A percentile compares a stretch with the other conserved stretches of the same genome.
Conservation (phyloP, 2,113 vertebrate species). For the Melanerpes aurifrons region DNA sequence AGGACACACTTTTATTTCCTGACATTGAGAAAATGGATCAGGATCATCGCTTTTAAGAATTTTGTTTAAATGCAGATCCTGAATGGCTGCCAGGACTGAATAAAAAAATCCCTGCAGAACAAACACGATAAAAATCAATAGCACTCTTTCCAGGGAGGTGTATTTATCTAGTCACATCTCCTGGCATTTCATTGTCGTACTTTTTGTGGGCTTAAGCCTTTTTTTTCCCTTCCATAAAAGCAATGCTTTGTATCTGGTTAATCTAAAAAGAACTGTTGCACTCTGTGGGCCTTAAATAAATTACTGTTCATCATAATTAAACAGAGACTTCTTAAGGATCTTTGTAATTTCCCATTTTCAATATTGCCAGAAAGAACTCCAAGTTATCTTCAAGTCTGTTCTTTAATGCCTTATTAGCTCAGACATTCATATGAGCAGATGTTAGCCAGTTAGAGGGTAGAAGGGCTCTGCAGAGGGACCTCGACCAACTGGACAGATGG, state of each 20-base stretch:
- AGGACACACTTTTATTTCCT: conserved; percentile 23
- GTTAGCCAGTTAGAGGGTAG: too few relatives aligned
- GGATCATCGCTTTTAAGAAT: conserved; percentile 31
- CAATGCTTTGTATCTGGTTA: fast-evolving
- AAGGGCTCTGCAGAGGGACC: too few relatives aligned
- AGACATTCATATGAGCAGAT: too few relatives aligned
- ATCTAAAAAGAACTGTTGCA: not conserved
- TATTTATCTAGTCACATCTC: conserved; percentile 40
- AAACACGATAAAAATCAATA: conserved; percentile 60
- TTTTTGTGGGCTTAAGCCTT: conserved; percentile 4
- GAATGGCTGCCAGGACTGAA: conserved; percentile 32
- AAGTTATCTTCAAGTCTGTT: not conserved
- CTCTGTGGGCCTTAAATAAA: not conserved
- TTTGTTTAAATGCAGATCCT: conserved; percentile 57
- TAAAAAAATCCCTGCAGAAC: conserved; percentile 47
- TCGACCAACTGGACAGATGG: too few relatives aligned
- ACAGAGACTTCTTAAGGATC: not conserved
- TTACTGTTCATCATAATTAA: not conserved
- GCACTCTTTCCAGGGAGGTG: not conserved
- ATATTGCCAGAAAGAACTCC: not conserved
- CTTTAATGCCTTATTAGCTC: not conserved
- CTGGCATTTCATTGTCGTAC: not conserved
- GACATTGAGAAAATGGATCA: conserved; percentile 47
- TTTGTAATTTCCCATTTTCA: not conserved
- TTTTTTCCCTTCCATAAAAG: conserved; percentile 27